Evolutionary conservation across 2,888 invertebrate genomes (phyloP).

Genomic region (Blastobasis adustella): DNA sequence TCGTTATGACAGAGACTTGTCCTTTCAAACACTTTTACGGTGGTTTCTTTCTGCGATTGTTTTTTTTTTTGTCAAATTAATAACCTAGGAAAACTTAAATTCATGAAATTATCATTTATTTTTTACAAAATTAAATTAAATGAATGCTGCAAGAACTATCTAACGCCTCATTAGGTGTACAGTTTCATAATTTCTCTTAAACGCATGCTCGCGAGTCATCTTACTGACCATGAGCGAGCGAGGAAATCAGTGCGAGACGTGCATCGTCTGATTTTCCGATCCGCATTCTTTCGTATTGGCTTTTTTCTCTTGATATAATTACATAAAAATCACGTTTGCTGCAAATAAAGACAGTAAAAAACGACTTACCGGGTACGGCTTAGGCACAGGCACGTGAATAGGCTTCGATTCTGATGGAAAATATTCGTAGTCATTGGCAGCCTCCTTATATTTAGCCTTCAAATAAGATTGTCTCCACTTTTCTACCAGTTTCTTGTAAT

Average conservation of each 20-base stretch:
- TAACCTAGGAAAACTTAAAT: too few relatives aligned
- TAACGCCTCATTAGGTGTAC: conserved; percentile 22
- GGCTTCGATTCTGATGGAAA: conserved; percentile 53
- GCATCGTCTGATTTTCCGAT: conserved; percentile 53
- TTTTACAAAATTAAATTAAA: too few relatives aligned
- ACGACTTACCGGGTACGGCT: conserved; percentile 61
- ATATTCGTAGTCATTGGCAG: conserved; percentile 44
- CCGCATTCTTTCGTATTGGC: conserved; percentile 59
- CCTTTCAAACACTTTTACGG: too few relatives aligned
- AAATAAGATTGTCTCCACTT: conserved; percentile 63
- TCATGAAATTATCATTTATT: too few relatives aligned
- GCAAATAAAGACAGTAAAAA: conserved; percentile 15
- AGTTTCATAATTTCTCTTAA: conserved; percentile 59
- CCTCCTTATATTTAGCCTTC: conserved; percentile 54
- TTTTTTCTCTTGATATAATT: conserved; percentile 51
- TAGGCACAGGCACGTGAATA: conserved; percentile 53
- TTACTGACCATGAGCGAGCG: conserved; percentile 47
- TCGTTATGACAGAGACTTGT: conserved; percentile 24
- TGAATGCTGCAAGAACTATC: too few relatives aligned
- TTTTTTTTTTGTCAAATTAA: not conserved
- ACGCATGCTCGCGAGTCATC: conserved; percentile 50
- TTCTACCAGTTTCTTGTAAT: conserved; percentile 54
- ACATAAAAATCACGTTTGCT: conserved; percentile 27
- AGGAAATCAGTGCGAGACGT: conserved; percentile 70
- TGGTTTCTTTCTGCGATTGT: conserved; percentile 23